A percentile compares a stretch with the other conserved stretches of the same genome.
phyloP scores from a whole-genome alignment of 2,888 invertebrate species.

The Hofmannophila pseudospretella region DNA sequence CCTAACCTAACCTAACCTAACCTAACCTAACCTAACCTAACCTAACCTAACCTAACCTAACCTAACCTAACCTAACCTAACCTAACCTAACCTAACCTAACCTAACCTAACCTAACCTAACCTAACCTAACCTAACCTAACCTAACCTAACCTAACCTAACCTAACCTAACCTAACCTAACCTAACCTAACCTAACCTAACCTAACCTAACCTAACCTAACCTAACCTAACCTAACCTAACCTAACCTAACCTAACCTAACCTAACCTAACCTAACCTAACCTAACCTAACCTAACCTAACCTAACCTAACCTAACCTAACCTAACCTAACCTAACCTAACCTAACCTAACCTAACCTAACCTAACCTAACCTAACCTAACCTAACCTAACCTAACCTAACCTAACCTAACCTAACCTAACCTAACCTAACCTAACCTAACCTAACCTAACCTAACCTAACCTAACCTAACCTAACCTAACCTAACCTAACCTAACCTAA shows the following conservation, averaged over 20 bases:
- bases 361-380: constrained; percentile 14
- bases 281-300: too few species aligned
- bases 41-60: constrained; percentile 15
- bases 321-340: constrained; percentile 14
- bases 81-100: constrained; percentile 16
- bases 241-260: constrained; percentile 8
- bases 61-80: constrained; percentile 17
- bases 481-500: constrained; percentile 9
- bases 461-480: constrained; percentile 19
- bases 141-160: constrained; percentile 14
- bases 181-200: constrained; percentile 13
- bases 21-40: constrained; percentile 19
- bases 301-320: constrained; percentile 9
- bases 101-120: constrained; percentile 17
- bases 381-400: constrained; percentile 4
- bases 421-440: constrained; percentile 10
- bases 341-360: constrained; percentile 17
- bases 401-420: constrained; percentile 9
- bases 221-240: constrained; percentile 15
- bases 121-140: constrained; percentile 17
- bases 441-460: constrained; percentile 12
- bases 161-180: constrained; percentile 16
- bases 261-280: neutral
- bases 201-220: constrained; percentile 14
- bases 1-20: constrained; percentile 18